Evolutionary conservation across 2,888 invertebrate species (phyloP).

Genomic region (Napeogenes inachia): DNA sequence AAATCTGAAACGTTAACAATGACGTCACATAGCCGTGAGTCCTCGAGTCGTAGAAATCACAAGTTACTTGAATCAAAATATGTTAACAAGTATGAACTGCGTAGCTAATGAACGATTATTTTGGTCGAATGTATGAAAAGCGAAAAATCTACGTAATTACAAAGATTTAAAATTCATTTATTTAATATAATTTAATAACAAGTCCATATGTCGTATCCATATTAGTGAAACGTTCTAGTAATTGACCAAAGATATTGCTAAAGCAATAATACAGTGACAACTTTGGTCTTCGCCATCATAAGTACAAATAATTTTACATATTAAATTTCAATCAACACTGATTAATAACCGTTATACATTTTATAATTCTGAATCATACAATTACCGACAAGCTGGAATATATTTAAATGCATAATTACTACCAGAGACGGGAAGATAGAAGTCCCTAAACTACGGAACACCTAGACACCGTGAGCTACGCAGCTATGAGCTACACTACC

Average conservation of each 20-base stretch:
- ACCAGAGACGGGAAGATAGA: slow-evolving; percentile 41
- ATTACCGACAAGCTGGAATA: slow-evolving; percentile 49
- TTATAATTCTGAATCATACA: slow-evolving; percentile 30
- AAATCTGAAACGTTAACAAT: slow-evolving; percentile 45
- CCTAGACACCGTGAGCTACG: slow-evolving; percentile 65
- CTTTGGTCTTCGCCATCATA: slow-evolving; percentile 70
- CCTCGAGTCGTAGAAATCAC: too few species aligned
- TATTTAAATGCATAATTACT: slow-evolving; percentile 58
- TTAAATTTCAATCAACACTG: slow-evolving; percentile 29
- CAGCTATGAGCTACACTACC: slow-evolving; percentile 46
- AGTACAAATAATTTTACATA: slow-evolving; percentile 60
- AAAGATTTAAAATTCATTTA: slow-evolving; percentile 57
- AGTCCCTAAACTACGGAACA: slow-evolving; percentile 61
- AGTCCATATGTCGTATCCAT: slow-evolving; percentile 52
- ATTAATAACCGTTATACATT: too few species aligned
- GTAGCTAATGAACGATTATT: slow-evolving; percentile 21
- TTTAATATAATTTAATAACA: slow-evolving; percentile 49
- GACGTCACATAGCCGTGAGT: slow-evolving; percentile 16
- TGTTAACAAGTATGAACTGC: slow-evolving; percentile 11
- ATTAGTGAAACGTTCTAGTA: slow-evolving; percentile 66
- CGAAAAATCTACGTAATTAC: slow-evolving; percentile 34
- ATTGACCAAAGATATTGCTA: slow-evolving; percentile 76
- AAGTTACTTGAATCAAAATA: too few species aligned
- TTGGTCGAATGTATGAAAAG: slow-evolving; percentile 26
- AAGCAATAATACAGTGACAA: slow-evolving; percentile 64